phyloP scores from a whole-genome alignment of 2,113 vertebrate genomes.

The Ivindomyrus marchei region DNA sequence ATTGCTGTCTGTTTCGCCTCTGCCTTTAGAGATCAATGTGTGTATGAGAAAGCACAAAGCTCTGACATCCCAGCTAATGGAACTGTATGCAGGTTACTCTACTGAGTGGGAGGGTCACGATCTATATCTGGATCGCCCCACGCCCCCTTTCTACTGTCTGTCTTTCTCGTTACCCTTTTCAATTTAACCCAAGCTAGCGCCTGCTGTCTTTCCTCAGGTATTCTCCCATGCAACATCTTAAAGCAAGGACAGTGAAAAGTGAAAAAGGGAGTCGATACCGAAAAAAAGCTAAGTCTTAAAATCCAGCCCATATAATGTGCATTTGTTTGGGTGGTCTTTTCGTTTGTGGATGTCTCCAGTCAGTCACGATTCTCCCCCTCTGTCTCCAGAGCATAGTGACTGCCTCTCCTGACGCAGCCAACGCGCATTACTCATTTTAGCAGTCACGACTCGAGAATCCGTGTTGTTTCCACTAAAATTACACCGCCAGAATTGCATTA shows the following conservation, averaged over 20 bases:
- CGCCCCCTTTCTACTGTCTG: conserved; percentile 35
- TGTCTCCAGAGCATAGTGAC: conserved; percentile 94
- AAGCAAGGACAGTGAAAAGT: conserved; percentile 59
- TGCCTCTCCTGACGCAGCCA: conserved; percentile 95
- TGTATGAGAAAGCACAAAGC: conserved; percentile 42
- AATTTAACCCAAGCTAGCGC: conserved; percentile 37
- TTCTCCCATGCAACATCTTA: conserved; percentile 55
- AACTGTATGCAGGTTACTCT: conserved; percentile 74
- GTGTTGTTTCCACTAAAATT: conserved; percentile 82
- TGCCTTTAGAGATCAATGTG: conserved; percentile 28
- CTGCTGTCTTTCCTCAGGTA: conserved; percentile 41
- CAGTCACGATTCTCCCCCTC: conserved; percentile 97
- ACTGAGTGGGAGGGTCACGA: conserved; percentile 82
- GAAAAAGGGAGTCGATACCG: conserved; percentile 48
- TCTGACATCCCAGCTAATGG: conserved; percentile 59
- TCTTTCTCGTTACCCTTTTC: conserved; percentile 24
- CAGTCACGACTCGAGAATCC: conserved; percentile 96
- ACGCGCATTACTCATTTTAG: conserved; percentile 95
- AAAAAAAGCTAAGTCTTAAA: conserved; percentile 17
- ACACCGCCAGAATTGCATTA: conserved; percentile 78
- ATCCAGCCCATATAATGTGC: conserved; percentile 49
- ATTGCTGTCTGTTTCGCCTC: conserved; percentile 17
- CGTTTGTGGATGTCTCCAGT: conserved; percentile 83
- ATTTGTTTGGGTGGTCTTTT: conserved; percentile 64
- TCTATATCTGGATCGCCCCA: conserved; percentile 70